phyloP scores from a whole-genome alignment of 1,140 invertebrate genomes.

The Dufourea novaeangliae region DNA sequence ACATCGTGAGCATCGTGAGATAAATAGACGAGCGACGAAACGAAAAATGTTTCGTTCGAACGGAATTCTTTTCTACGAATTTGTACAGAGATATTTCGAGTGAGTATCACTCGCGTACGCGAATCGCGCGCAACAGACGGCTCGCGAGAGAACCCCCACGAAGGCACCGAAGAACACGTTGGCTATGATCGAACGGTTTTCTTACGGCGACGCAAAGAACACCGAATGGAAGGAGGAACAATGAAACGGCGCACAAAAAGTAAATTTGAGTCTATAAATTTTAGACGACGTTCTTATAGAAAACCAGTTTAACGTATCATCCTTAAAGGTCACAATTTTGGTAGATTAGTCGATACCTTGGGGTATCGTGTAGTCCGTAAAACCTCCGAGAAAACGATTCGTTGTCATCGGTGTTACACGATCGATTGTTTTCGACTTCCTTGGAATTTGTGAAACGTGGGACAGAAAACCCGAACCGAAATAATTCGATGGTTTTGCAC shows the following conservation, averaged over 20 bases:
- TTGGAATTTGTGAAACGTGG: neutral
- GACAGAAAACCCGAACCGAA: neutral
- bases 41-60: neutral
- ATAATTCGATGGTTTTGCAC: neutral
- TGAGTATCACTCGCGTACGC: slow-evolving; percentile 41
- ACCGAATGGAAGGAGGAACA: slow-evolving; percentile 29
- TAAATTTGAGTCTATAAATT: slow-evolving; percentile 39
- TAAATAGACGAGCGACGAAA: neutral
- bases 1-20: too few relatives aligned
- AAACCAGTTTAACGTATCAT: slow-evolving; percentile 35
- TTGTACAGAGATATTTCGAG: slow-evolving; percentile 15
- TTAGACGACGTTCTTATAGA: slow-evolving; percentile 43
- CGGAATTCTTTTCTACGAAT: neutral
- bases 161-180: neutral
- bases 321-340: slow-evolving; percentile 32
- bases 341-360: slow-evolving; percentile 45
- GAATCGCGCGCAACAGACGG: slow-evolving; percentile 18
- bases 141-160: neutral
- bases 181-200: neutral
- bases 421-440: slow-evolving; percentile 25
- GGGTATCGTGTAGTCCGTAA: slow-evolving; percentile 35
- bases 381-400: slow-evolving; percentile 17
- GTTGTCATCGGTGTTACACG: slow-evolving; percentile 18
- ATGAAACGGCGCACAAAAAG: slow-evolving; percentile 61
- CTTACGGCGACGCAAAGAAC: neutral